phyloP scores from a whole-genome alignment of 2,113 vertebrate species.

The cat (Felis catus) region DNA sequence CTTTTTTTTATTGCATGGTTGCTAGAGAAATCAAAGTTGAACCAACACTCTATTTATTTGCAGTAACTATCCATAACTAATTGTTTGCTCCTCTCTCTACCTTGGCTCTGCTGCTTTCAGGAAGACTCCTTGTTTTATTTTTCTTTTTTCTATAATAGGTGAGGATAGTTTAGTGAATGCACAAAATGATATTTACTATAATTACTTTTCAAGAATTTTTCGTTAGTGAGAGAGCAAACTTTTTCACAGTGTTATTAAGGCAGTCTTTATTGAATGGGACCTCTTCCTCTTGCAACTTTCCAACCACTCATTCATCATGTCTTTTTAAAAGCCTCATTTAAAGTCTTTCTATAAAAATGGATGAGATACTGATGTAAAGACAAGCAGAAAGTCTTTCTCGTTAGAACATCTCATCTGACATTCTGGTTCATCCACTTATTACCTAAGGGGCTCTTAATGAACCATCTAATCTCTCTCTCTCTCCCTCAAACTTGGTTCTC shows the following conservation, averaged over 20 bases:
- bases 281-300: neutral
- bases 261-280: neutral
- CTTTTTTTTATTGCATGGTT: neutral
- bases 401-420: neutral
- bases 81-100: neutral
- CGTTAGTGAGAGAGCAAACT: neutral
- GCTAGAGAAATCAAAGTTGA: neutral
- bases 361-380: conserved; percentile 13
- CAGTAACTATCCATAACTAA: neutral
- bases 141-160: neutral
- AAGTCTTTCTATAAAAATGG: conserved; percentile 28
- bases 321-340: conserved; percentile 35
- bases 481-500: neutral
- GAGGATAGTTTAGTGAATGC: neutral
- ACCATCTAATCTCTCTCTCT: neutral
- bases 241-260: neutral
- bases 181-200: neutral
- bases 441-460: neutral
- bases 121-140: neutral
- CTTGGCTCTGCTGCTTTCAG: neutral
- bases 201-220: neutral
- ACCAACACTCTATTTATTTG: neutral
- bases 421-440: neutral
- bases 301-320: conserved; percentile 6
- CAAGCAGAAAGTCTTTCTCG: neutral